Base-by-base conservation (phyloP, 1,140 invertebrate species). In the Trinorchestia longiramus region DNA sequence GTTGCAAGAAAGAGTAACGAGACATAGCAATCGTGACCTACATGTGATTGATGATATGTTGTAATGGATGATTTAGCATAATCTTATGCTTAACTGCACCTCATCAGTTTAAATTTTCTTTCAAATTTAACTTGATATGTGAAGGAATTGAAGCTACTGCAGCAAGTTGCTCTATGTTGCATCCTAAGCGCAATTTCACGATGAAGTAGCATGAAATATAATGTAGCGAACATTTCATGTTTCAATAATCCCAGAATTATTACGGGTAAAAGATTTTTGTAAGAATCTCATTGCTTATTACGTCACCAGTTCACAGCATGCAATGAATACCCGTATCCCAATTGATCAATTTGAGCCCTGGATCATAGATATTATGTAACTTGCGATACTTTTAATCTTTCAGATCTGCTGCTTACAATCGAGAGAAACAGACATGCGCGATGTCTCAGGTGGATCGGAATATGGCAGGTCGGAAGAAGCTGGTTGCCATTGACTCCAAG, bases 401-500 rank as follows among this genome's bases (percentile, higher is more conserved):
- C 98, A 99, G 99, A 97, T 99, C 99, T 95, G 98, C 98, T 96
- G 99, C 99, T 97, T 99, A 98, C 97, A 98, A 98, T 97, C 98
- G 98, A 97, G 98, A 98, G 96, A 99, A 98, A 62, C 98, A 98
- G 91, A 98, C 98, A 96, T 99, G 99, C 97, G 98, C 98, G 97
- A 97, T 99, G 95, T 99, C 98, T 23, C 98, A 99, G 97, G 98
- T 99, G 98, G 99, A 99, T 97, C 98, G 99, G 96, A 98, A 99
- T 97, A 99, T 99, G 44, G 98, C 99, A 0, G 95, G 98, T 98
- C 42, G 98, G 98, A 96, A 98, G 98, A 43, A 98, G 98, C 95
- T 98, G 98, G 87, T 97, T 42, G 96, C 97, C 44, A 62, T 96
- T 40, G 96, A 97, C 95, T 96, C 97, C 90, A 97, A 97, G 96